Evolutionary conservation across 1,140 invertebrate genomes (phyloP).

Genomic region (Coenobita brevimanus): DNA sequence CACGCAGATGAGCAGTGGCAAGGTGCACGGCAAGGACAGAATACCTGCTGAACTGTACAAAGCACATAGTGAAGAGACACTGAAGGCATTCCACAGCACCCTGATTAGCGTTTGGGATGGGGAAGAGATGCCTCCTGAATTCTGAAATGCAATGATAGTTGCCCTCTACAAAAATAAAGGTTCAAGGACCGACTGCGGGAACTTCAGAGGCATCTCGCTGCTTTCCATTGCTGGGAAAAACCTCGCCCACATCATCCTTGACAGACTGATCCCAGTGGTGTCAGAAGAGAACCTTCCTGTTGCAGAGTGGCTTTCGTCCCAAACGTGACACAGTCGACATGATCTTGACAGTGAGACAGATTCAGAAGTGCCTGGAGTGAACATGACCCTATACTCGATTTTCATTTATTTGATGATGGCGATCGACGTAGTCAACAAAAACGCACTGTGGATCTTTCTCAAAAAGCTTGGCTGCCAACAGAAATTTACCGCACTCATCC

Average conservation of each 20-base stretch:
- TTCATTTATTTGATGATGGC: conserved; percentile 24
- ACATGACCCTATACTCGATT: neutral
- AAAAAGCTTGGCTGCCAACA: neutral
- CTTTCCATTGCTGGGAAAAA: conserved; percentile 23
- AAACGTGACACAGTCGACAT: neutral
- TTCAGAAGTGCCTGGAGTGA: conserved; percentile 31
- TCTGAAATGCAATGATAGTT: no score
- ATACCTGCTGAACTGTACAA: neutral
- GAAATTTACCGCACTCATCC: conserved; percentile 11
- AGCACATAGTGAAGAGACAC: no score
- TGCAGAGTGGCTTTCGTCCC: conserved; percentile 3
- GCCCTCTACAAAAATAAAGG: neutral
- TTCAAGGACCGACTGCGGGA: neutral
- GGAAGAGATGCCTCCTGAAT: no score
- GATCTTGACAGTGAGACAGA: neutral
- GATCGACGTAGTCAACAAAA: conserved; percentile 4
- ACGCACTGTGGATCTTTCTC: neutral
- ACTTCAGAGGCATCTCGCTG: conserved; percentile 7
- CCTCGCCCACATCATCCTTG: neutral
- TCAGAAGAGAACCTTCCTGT: neutral
- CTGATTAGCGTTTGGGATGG: no score
- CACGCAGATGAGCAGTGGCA: no score
- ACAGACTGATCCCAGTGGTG: neutral
- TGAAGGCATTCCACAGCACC: no score
- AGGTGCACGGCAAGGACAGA: neutral